A percentile compares a stretch with the other conserved stretches of the same genome.
These are phyloP conservation scores for pig (Sus scrofa) DNA, from an alignment of 2,113 vertebrate genomes.

Conservation along the genomic window DNA sequence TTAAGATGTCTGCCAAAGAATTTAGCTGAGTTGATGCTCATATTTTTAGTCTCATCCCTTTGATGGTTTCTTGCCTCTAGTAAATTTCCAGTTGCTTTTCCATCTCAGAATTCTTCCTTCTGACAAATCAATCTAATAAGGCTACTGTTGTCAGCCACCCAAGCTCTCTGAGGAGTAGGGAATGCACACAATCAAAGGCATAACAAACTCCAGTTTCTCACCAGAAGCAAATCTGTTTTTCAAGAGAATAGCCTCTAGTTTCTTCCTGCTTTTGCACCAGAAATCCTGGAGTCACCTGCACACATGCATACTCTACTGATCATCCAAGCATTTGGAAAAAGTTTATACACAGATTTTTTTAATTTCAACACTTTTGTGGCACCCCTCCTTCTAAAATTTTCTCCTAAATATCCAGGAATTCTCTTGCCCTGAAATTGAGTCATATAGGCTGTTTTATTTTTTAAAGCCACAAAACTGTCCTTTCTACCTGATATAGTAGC, in stretches of 20 bases:
- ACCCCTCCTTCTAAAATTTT: neutral
- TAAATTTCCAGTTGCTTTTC: conserved; percentile 71
- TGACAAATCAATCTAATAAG: conserved; percentile 25
- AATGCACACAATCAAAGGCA: neutral
- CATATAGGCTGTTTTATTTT: neutral
- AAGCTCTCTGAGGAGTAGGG: neutral
- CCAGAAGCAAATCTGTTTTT: neutral
- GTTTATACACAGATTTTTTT: neutral
- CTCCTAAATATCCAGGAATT: neutral
- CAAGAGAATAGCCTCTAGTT: neutral
- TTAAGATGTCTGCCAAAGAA: conserved; percentile 62
- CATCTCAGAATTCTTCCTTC: conserved; percentile 32
- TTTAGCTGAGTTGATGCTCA: conserved; percentile 53
- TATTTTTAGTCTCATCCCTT: conserved; percentile 53
- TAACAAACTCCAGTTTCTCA: neutral
- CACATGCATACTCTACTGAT: neutral
- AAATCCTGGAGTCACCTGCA: neutral
- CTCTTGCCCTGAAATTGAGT: neutral
- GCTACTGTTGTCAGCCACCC: conserved; percentile 64
- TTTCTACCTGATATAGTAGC: neutral
- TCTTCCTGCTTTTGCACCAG: neutral
- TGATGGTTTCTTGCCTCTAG: conserved; percentile 60
- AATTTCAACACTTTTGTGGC: neutral
- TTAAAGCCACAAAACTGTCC: neutral
- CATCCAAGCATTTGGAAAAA: neutral